A percentile compares a stretch with the other conserved stretches of the same genome.
Conservation (phyloP, 2,797 vertebrate genomes). For the Crenichthys baileyi region DNA sequence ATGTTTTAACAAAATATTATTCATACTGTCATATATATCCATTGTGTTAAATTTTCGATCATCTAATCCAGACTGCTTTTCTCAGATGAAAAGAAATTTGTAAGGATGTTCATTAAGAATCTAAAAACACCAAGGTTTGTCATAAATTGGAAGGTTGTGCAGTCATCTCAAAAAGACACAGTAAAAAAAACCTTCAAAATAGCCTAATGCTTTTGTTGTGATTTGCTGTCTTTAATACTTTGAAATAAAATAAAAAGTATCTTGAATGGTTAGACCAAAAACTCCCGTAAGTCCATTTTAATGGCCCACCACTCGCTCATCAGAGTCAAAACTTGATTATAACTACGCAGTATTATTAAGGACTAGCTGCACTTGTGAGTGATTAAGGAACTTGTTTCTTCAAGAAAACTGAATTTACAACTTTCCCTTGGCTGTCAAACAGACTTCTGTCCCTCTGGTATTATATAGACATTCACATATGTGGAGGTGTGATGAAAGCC, state of each 20-base stretch:
- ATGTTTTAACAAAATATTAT: too few relatives aligned
- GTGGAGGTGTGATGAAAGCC: conserved; percentile 33
- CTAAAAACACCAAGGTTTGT: background rate
- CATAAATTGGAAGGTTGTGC: conserved; percentile 40
- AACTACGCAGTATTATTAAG: conserved; percentile 61
- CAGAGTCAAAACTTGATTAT: conserved; percentile 64
- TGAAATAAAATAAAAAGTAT: conserved; percentile 5
- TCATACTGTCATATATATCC: too few relatives aligned
- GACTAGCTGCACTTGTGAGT: conserved; percentile 61
- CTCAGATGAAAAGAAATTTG: background rate
- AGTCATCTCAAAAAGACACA: conserved; percentile 64
- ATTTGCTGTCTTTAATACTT: conserved; percentile 67
- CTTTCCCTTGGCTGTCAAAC: conserved; percentile 34
- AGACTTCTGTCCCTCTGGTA: conserved; percentile 19
- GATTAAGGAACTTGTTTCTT: conserved; percentile 45
- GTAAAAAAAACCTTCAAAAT: conserved; percentile 67
- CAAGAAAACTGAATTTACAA: conserved; percentile 34
- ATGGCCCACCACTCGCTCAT: conserved; percentile 60
- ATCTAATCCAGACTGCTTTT: too few relatives aligned
- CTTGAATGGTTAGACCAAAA: conserved; percentile 63
- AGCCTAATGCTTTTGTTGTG: conserved; percentile 67
- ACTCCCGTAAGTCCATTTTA: conserved; percentile 71
- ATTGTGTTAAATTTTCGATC: too few relatives aligned
- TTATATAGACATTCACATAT: conserved; percentile 37
- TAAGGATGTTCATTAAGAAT: background rate